These are phyloP conservation scores for Sepiola atlantica DNA, from an alignment of 2,888 invertebrate genomes.

Conservation along the genomic window DNA sequence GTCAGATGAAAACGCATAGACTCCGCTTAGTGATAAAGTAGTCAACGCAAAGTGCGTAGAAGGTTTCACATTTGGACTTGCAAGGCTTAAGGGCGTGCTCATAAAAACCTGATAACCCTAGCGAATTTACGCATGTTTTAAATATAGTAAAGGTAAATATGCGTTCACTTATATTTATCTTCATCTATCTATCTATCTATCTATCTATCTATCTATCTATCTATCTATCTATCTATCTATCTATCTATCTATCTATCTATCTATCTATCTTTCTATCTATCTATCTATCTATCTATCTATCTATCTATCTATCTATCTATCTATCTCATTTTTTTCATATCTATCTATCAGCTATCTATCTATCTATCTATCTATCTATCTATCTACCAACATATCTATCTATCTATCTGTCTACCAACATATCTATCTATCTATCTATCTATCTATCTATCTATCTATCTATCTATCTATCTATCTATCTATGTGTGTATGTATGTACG, in stretches of 20 bases:
- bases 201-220: neutral
- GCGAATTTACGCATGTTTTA: neutral
- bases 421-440: neutral
- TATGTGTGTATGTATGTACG: neutral
- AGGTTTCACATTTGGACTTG: neutral
- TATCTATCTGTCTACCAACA: no score
- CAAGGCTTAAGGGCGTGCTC: neutral
- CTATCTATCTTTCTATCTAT: neutral
- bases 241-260: neutral
- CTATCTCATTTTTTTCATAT: no score
- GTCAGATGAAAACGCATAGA: neutral
- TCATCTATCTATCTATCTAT: neutral
- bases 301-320: no score
- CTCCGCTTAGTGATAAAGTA: neutral
- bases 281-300: neutral
- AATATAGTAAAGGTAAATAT: neutral
- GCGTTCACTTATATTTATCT: neutral
- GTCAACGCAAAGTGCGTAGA: neutral
- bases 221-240: no score
- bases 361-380: no score
- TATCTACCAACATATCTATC: no score
- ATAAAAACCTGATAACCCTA: neutral
- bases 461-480: neutral
- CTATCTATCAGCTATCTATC: no score
- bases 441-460: neutral